Percentiles rank a stretch among this genome's conserved stretches.
Conservation (phyloP, 2,113 vertebrate species). For the Apteryx owenii region DNA sequence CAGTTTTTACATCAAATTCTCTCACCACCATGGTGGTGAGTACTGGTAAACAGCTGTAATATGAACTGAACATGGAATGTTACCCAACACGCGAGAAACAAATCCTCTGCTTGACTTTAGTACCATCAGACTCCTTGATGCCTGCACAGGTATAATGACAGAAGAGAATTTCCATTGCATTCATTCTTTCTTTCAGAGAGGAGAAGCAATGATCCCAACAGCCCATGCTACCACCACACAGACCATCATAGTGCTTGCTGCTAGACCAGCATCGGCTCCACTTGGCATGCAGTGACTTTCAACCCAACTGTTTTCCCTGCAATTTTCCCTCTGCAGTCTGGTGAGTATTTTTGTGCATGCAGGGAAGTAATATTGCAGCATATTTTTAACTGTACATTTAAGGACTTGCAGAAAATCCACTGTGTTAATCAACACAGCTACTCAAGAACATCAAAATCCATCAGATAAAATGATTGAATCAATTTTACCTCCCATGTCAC, state of each 20-base stretch:
- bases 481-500: not conserved
- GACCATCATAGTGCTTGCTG: not conserved
- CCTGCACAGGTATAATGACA: not conserved
- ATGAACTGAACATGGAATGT: not conserved
- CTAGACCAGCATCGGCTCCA: rapidly evolving
- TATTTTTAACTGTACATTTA: not conserved
- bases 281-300: not conserved
- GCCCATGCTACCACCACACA: not conserved
- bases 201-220: rapidly evolving
- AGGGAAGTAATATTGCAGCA: not conserved
- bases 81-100: not conserved
- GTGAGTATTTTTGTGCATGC: rapidly evolving
- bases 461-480: not conserved
- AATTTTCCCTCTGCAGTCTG: rapidly evolving
- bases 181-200: not conserved
- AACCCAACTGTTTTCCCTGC: not conserved
- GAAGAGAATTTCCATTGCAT: not conserved
- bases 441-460: not conserved
- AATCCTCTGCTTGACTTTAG: not conserved
- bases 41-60: not conserved
- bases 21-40: not conserved
- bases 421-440: not conserved
- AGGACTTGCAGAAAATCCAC: not conserved
- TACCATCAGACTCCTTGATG: not conserved
- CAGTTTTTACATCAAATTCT: not conserved